Evolutionary conservation across 2,797 vertebrate genomes (phyloP).

Genomic region (Rhodeus uyekii): DNA sequence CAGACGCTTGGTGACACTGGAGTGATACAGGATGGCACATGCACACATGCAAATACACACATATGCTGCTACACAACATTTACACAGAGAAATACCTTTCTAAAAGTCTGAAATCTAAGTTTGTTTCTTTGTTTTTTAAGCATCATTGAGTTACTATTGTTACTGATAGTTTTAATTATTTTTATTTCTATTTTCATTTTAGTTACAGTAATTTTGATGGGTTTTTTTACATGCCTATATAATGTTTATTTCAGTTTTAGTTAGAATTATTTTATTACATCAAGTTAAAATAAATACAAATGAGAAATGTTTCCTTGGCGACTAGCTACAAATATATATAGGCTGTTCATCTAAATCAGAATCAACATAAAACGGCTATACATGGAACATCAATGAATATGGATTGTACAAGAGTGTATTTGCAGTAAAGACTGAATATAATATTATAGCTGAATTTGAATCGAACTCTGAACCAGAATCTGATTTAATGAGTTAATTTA

Average conservation of each 20-base stretch:
- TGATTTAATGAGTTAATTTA: not conserved
- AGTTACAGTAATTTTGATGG: not conserved
- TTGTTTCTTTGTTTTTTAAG: no score
- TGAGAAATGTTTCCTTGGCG: not conserved
- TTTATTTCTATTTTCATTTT: not conserved
- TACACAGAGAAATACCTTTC: not conserved
- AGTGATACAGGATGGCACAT: slow-evolving; percentile 10
- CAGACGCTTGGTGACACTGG: slow-evolving; percentile 43
- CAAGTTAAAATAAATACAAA: not conserved
- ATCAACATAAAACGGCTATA: not conserved
- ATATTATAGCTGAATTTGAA: not conserved
- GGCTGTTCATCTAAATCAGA: not conserved
- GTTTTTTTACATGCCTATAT: not conserved
- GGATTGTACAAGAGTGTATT: not conserved
- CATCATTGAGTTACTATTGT: no score
- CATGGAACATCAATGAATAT: not conserved
- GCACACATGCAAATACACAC: slow-evolving; percentile 7
- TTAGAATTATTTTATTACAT: not conserved
- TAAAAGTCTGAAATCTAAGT: no score
- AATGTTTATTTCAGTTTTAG: not conserved
- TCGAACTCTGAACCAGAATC: not conserved
- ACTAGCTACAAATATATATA: not conserved
- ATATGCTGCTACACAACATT: not conserved
- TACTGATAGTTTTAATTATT: no score
- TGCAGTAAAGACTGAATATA: not conserved